phyloP scores from a whole-genome alignment of 2,113 vertebrate genomes.

The Holacanthus passer region DNA sequence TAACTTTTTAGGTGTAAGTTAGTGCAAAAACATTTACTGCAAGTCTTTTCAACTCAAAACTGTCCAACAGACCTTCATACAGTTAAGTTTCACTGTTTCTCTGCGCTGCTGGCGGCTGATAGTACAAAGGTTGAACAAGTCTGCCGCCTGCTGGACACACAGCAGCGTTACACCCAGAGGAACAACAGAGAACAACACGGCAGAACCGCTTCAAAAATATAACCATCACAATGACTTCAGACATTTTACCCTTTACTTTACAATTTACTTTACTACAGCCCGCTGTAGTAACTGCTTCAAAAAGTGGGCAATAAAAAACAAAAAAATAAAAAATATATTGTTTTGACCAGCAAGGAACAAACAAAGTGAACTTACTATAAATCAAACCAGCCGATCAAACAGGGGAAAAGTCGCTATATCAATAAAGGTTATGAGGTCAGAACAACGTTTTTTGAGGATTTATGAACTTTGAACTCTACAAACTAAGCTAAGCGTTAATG shows the following conservation, averaged over 20 bases:
- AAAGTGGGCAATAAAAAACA: neutral
- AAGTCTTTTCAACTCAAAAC: neutral
- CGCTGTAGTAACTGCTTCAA: too few relatives aligned
- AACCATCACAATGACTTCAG: neutral
- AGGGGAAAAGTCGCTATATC: neutral
- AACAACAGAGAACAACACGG: neutral
- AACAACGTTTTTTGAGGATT: neutral
- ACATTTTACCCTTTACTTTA: neutral
- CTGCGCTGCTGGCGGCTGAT: neutral
- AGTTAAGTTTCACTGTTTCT: neutral
- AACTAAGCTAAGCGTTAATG: neutral
- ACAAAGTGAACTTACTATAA: neutral
- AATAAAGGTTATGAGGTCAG: too few relatives aligned
- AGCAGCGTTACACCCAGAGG: constrained; percentile 7
- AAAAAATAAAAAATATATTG: neutral
- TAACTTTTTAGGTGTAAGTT: neutral
- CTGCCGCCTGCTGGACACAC: constrained; percentile 46
- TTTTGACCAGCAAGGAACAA: neutral
- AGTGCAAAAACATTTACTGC: neutral
- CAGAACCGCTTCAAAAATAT: neutral
- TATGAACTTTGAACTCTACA: neutral
- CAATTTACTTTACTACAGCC: rapidly evolving
- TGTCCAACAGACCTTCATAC: neutral
- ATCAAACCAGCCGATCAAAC: neutral
- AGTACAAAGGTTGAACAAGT: constrained; percentile 1